These are phyloP conservation scores for Ceratoteleas bidentatus DNA, from an alignment of 1,140 invertebrate genomes.

Conservation along the genomic window DNA sequence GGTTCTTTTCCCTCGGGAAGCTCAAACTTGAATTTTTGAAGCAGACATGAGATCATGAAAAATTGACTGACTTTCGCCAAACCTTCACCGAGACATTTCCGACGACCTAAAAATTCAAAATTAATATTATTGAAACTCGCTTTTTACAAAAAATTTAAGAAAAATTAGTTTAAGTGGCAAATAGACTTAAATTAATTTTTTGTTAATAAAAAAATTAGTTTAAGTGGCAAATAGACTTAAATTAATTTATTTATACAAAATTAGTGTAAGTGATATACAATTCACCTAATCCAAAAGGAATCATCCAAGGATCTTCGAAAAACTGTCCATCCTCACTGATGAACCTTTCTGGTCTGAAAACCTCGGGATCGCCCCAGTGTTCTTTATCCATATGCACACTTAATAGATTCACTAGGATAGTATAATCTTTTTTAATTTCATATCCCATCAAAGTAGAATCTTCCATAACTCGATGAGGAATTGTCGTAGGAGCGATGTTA, in stretches of 20 bases:
- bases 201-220: neutral
- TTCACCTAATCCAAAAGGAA: slow-evolving; percentile 81
- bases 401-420: slow-evolving; percentile 75
- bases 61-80: slow-evolving; percentile 79
- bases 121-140: neutral
- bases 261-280: neutral
- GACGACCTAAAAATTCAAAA: slow-evolving; percentile 70
- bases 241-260: neutral
- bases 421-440: slow-evolving; percentile 79
- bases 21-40: slow-evolving; percentile 77
- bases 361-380: slow-evolving; percentile 83
- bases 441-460: slow-evolving; percentile 79
- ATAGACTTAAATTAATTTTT: neutral
- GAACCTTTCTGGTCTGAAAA: slow-evolving; percentile 84
- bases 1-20: slow-evolving; percentile 66
- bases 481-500: too few species aligned
- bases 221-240: neutral
- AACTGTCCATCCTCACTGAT: slow-evolving; percentile 80
- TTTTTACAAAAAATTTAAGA: neutral
- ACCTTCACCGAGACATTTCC: slow-evolving; percentile 79
- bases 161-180: neutral
- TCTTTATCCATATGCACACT: slow-evolving; percentile 79
- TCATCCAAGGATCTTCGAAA: slow-evolving; percentile 79
- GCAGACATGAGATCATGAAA: slow-evolving; percentile 74
- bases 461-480: slow-evolving; percentile 75